Conservation (phyloP, 2,113 vertebrate genomes). For the Sisor rabdophorus region DNA sequence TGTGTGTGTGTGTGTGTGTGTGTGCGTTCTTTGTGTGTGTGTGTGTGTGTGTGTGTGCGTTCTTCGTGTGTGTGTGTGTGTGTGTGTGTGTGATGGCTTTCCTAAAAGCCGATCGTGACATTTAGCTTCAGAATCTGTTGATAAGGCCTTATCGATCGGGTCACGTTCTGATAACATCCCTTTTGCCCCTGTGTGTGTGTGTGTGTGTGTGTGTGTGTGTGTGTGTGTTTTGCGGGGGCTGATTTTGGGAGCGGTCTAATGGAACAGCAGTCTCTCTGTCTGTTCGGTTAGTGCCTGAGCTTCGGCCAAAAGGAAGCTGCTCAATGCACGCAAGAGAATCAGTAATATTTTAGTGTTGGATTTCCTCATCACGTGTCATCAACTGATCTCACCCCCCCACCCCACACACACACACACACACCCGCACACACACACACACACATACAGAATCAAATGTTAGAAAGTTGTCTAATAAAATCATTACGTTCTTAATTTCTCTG, state of each 20-base stretch:
- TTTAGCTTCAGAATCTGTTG: conserved; percentile 53
- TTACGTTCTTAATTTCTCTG: too few relatives aligned
- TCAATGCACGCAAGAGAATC: background rate
- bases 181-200: background rate
- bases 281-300: background rate
- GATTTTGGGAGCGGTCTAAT: conserved; percentile 37
- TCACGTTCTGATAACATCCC: background rate
- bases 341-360: background rate
- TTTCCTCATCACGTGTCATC: background rate
- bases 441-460: background rate
- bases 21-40: conserved; percentile 31
- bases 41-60: background rate
- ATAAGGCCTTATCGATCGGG: conserved; percentile 59
- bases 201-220: conserved; percentile 9
- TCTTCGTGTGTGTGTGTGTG: background rate
- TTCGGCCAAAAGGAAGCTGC: conserved; percentile 5
- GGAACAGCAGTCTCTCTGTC: conserved; percentile 19
- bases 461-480: too few relatives aligned
- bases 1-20: too few relatives aligned
- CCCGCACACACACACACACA: background rate
- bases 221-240: background rate
- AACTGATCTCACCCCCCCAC: background rate
- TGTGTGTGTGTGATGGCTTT: conserved; percentile 13
- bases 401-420: background rate
- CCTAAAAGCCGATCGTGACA: conserved; percentile 40